Evolutionary conservation across 2,113 vertebrate genomes (phyloP).

Genomic region (Pteronura brasiliensis): DNA sequence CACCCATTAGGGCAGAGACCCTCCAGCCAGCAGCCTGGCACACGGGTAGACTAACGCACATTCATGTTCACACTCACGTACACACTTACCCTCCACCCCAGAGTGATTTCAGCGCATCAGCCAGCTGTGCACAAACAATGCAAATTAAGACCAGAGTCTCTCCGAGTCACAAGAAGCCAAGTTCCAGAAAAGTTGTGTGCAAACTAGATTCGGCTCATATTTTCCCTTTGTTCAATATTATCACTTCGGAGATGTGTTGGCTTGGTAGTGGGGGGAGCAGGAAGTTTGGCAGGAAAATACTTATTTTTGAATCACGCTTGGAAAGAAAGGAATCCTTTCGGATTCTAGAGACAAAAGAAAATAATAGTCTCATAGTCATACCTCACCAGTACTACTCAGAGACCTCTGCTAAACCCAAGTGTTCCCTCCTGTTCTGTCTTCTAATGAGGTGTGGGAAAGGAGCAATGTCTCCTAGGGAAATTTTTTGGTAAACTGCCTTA

Average conservation of each 20-base stretch:
- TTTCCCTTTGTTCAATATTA: not conserved
- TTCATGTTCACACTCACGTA: accelerated
- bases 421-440: not conserved
- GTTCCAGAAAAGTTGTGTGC: not conserved
- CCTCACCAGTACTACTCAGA: not conserved
- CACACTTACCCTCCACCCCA: not conserved
- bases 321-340: not conserved
- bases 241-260: not conserved
- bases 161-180: not conserved
- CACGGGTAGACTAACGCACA: accelerated
- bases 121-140: not conserved
- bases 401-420: not conserved
- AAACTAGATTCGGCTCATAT: not conserved
- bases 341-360: not conserved
- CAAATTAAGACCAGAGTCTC: not conserved
- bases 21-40: not conserved
- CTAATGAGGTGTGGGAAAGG: not conserved
- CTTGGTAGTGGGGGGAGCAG: accelerated
- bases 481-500: not conserved
- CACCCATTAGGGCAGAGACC: not conserved
- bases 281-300: not conserved
- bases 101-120: not conserved
- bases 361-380: not conserved
- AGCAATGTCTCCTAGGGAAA: not conserved
- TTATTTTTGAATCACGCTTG: not conserved